Base-by-base conservation (phyloP, 1,140 invertebrate species). In the Drosophila asahinai region DNA sequence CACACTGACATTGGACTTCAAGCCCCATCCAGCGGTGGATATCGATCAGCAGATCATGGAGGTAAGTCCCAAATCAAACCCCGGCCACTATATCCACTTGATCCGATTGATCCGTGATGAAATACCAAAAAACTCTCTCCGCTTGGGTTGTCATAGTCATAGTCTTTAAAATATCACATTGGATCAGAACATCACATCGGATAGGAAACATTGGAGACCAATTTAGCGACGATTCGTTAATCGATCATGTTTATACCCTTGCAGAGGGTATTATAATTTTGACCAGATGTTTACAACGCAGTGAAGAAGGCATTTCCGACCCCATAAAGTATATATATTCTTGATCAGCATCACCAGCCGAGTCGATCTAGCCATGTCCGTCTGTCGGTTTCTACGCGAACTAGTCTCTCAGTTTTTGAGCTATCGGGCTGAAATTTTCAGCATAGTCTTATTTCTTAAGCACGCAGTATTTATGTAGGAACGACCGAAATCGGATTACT, bases 21-120 rank as follows among this genome's bases (percentile, higher is more conserved):
- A 91, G 59, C 76, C 86, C 43, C 84, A 84, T 76, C 70, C 86
- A 66, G 52, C 81, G 57, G 76, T 78, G 65, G 91, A 92, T 70
- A 80, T 92, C 64, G 79, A 92, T 82, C 91, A 92, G 72, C 91
- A 92, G 77, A 92, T 92, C 59, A 76, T 92, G 74, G 91, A 92
- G 87, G 91, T 92, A 67, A 83, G 86, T 45, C 33, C 15, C 19
- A 1, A 38, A 38, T 15, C 4, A 3, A 17, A 25, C 22, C 22
- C 22, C 3, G 22, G 17, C 17, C 17, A 17, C 17, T 36, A 12
- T 8, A 54, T 36, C 4, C 11, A 15, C 17, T 55, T 42, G 0
- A 6, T 36, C 33, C 33, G 33, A 36, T 38, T 38, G 12, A 15
- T 55, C 3, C 6, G 7, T 55, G 33, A 55, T 22, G 33, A 38